Percentiles rank a stretch among this genome's conserved stretches.
phyloP scores from a whole-genome alignment of 2,797 vertebrate genomes.

The Meriones psammophilus region DNA sequence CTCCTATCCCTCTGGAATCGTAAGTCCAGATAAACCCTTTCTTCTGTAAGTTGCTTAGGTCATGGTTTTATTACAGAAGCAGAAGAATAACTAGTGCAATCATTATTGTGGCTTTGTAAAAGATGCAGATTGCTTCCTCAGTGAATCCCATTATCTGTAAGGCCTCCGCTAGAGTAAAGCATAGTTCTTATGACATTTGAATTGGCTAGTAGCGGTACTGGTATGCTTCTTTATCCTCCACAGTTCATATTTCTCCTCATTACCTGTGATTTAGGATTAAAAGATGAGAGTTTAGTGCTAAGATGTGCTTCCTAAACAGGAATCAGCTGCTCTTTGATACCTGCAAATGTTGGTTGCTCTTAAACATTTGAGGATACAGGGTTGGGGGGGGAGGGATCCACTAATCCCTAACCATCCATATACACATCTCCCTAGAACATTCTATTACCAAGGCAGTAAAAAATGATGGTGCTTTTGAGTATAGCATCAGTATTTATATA shows the following conservation, averaged over 20 bases:
- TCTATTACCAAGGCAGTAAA: slow-evolving; percentile 81
- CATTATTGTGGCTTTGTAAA: slow-evolving; percentile 48
- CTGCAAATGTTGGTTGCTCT: slow-evolving; percentile 65
- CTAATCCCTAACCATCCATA: slow-evolving; percentile 74
- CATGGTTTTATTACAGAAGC: not conserved
- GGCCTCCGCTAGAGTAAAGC: slow-evolving; percentile 21
- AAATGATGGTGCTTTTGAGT: slow-evolving; percentile 82
- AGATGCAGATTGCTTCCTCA: not conserved
- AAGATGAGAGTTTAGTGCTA: slow-evolving; percentile 17
- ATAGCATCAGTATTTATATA: slow-evolving; percentile 84
- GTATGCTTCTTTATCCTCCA: not conserved
- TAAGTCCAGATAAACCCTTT: not conserved
- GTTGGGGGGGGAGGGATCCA: slow-evolving; percentile 18
- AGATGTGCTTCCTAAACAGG: slow-evolving; percentile 56
- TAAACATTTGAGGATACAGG: slow-evolving; percentile 66
- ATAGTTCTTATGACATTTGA: slow-evolving; percentile 22
- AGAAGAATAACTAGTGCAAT: not conserved
- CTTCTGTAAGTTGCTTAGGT: not conserved
- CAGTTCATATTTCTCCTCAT: slow-evolving; percentile 38
- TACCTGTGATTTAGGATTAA: slow-evolving; percentile 66
- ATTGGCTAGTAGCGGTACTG: not conserved
- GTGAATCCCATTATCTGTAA: slow-evolving; percentile 10
- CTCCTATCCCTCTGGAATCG: not conserved
- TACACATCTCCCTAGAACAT: slow-evolving; percentile 75
- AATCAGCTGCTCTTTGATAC: slow-evolving; percentile 69